phyloP scores from a whole-genome alignment of 2,113 vertebrate species.

The Saguinus midas region DNA sequence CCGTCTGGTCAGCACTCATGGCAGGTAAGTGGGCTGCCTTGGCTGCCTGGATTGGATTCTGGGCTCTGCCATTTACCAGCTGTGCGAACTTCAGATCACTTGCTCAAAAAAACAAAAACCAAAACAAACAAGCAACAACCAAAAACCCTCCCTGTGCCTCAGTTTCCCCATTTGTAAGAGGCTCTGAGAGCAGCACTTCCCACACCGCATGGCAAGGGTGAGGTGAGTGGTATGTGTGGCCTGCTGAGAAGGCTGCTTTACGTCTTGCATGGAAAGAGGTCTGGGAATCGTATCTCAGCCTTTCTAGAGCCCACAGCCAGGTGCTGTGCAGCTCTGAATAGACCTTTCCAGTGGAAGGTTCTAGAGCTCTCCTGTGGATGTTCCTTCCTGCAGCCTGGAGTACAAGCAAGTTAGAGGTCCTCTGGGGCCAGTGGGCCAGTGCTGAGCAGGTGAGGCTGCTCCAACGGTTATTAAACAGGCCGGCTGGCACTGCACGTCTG shows the following conservation, averaged over 20 bases:
- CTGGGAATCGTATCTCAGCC: fast-evolving
- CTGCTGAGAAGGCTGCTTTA: fast-evolving
- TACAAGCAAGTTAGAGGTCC: background rate
- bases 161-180: background rate
- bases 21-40: background rate
- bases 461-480: background rate
- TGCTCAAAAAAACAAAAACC: too few species aligned
- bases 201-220: fast-evolving
- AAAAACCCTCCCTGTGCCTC: background rate
- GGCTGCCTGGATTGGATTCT: background rate
- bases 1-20: fast-evolving
- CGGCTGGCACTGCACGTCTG: background rate
- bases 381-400: background rate
- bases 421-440: fast-evolving
- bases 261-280: fast-evolving
- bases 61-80: background rate
- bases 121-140: too few species aligned
- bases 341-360: background rate
- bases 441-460: background rate
- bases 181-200: too few species aligned
- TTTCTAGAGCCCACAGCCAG: background rate
- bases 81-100: background rate
- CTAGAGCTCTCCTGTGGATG: background rate
- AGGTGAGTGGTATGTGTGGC: fast-evolving
- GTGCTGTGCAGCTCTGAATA: fast-evolving